Base-by-base conservation (phyloP, 2,113 vertebrate species). In the Podarcis muralis region DNA sequence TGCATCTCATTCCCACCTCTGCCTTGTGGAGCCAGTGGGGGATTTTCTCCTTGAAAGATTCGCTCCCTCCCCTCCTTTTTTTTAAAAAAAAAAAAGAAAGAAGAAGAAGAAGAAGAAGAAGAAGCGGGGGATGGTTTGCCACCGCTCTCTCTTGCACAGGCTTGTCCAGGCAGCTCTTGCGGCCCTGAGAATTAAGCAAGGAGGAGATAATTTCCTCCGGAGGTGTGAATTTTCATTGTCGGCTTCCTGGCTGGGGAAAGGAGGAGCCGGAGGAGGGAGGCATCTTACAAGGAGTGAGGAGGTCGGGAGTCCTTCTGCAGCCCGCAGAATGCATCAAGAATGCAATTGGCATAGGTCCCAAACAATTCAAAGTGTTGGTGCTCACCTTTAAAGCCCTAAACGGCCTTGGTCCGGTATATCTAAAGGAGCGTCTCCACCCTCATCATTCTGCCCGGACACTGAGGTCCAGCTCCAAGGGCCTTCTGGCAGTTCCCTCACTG, bases 1-100 rank as follows among this genome's bases (percentile, higher is more conserved):
- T 23, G 86, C 48, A 81, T 87, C 86, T 87, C 68, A 87, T 87
- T 87, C 48, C 57, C 78, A 87, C 86, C 68, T 81, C 6, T 1
- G 40, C 48, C 78, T 74, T 23, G 66, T 72, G 5, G 2, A 59
- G 78, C 68, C 79, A 59, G 25, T 22, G 78, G 68, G 25, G 48
- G 77, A 37, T 71, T 78, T 69, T 81, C 85, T 87, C 35, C 85
- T 66, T 59, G 72, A 12, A 76, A 85, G 6, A 37, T 27, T 40
- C 2, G 8, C n/a, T 15, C 37, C 27, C 16, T 1, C 15, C 22
- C n/a, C 30, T 59, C n/a, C 20, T 18, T 23, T 57, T 23, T 6
- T 43, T 43, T 43, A 16, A 13, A 3, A 9, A 32, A 16, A 16
- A 2, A 48, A 48, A 37, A 37, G 35, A 37, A 37, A 37, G 35